These are phyloP conservation scores for Saccopteryx bilineata DNA, from an alignment of 2,113 vertebrate genomes.

Conservation along the genomic window DNA sequence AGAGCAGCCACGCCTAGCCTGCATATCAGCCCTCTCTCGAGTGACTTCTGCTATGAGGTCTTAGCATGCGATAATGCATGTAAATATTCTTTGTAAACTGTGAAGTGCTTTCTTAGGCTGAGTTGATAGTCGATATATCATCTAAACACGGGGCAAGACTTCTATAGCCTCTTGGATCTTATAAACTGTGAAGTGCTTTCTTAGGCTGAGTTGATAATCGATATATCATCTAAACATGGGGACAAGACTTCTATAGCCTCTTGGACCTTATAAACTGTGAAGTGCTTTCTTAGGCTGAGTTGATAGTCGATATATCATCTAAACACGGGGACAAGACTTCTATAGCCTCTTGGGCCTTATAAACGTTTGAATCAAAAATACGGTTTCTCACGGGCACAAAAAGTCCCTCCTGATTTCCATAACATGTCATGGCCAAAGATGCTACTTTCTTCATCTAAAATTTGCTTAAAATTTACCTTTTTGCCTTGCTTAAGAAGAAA, in stretches of 20 bases:
- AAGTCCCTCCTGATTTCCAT: background rate
- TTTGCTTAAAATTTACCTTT: conserved; percentile 54
- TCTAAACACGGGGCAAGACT: too few relatives aligned
- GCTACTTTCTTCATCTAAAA: conserved; percentile 37
- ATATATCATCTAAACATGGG: background rate
- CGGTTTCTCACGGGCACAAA: background rate
- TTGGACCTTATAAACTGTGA: fast-evolving
- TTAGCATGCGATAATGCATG: fast-evolving
- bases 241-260: background rate
- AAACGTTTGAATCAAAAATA: background rate
- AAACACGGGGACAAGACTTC: background rate
- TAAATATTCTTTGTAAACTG: background rate
- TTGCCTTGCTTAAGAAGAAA: conserved; percentile 21
- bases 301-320: too few relatives aligned
- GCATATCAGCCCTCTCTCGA: fast-evolving
- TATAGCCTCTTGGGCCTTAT: background rate
- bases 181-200: too few relatives aligned
- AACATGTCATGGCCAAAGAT: fast-evolving
- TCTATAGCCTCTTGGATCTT: too few relatives aligned
- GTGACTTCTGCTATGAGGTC: background rate
- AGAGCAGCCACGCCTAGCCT: background rate
- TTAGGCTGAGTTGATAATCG: too few relatives aligned
- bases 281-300: background rate
- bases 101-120: background rate
- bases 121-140: too few relatives aligned